phyloP scores from a whole-genome alignment of 2,888 invertebrate genomes.

The Xylota segnis region DNA sequence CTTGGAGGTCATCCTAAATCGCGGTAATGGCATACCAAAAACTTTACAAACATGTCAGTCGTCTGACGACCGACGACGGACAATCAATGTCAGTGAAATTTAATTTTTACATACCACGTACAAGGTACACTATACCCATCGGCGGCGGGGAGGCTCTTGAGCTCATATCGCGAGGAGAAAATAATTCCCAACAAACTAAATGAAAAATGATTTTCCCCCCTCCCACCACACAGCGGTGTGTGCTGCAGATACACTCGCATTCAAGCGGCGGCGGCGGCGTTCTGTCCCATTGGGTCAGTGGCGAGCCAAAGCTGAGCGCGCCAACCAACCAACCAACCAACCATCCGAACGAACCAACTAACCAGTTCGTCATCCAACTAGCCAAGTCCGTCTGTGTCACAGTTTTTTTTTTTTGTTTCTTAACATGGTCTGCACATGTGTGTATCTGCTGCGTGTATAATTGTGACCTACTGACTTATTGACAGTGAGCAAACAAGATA shows the following conservation, averaged over 20 bases:
- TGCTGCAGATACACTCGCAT: neutral
- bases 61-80: slow-evolving; percentile 33
- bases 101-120: slow-evolving; percentile 73
- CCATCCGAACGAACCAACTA: slow-evolving; percentile 31
- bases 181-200: slow-evolving; percentile 56
- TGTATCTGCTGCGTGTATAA: slow-evolving; percentile 20
- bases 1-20: slow-evolving; percentile 30
- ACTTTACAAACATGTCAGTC: neutral
- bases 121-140: neutral
- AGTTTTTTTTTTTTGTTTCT: slow-evolving; percentile 71
- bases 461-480: slow-evolving; percentile 74
- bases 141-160: slow-evolving; percentile 19
- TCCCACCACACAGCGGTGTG: slow-evolving; percentile 18
- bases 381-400: slow-evolving; percentile 65
- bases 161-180: slow-evolving; percentile 48
- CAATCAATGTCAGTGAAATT: slow-evolving; percentile 77
- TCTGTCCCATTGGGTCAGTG: slow-evolving; percentile 57
- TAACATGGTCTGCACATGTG: slow-evolving; percentile 57
- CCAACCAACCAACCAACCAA: slow-evolving; percentile 14
- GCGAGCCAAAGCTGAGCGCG: slow-evolving; percentile 20
- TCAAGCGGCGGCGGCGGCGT: slow-evolving; percentile 5
- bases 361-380: slow-evolving; percentile 42
- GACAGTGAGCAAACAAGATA: slow-evolving; percentile 64
- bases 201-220: slow-evolving; percentile 47
- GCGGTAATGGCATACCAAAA: slow-evolving; percentile 13